Evolutionary conservation across 2,797 vertebrate genomes (phyloP), one percentile per base, ranked within the genome.

Genomic region (Chloroceryle amazona): DNA sequence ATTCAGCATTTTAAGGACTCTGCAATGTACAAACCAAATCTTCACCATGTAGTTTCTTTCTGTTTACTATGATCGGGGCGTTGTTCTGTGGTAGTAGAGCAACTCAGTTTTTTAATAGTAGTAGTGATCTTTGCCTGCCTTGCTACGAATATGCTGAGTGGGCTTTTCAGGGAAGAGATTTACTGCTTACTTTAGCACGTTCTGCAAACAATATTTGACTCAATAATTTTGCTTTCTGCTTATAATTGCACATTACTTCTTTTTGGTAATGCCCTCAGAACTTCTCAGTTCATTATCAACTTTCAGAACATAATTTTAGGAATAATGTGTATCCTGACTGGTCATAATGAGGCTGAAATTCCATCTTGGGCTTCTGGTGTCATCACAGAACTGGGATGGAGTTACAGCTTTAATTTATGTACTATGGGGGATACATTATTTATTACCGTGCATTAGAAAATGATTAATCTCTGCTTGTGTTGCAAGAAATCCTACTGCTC

Each of bases 341-440:
- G 94, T 95, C 93, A 88, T 92, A 92, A 96, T 41, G 37, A 97
- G 97, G 72, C 84, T 98, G 97, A 97, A 98, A 98, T 98, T 97
- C 96, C 97, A 98, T 97, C 97, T 96, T 90, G 71, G 82, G 96
- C 79, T 94, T 96, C 86, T 89, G 74, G 82, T 98, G 97, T 97
- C 97, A 97, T 97, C 86, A 83, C 89, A 97, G 95, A 95, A 96
- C 90, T 7, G 29, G 90, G 96, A 97, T 98, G 96, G 94, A 98
- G 98, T 98, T 97, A 96, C 96, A 98, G 92, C 90, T 96, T 95
- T 96, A 97, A 97, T 97, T 98, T 82, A 86, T 92, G 91, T 92
- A 97, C 96, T 96, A 95, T 96, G 94, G 61, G 85, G 93, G 82
- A 94, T 96, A 68, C 88, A 97, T 98, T 97, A 97, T 98, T 98